Evolutionary conservation across 2,888 invertebrate genomes (phyloP).

Genomic region (Xestia ashworthii): DNA sequence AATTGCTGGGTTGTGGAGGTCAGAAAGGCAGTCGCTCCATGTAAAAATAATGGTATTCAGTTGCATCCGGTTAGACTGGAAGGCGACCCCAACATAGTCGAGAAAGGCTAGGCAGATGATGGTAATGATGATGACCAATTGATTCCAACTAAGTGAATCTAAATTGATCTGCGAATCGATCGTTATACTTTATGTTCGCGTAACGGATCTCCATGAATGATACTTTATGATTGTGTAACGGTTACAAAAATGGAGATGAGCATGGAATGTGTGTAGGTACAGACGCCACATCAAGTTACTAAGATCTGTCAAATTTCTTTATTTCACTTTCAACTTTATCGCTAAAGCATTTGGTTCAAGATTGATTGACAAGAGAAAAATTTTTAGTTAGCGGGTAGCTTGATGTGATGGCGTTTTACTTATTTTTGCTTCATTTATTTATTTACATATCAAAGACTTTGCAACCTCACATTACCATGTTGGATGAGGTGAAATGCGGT

Average conservation of each 20-base stretch:
- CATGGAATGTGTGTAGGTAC: not conserved
- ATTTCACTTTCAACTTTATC: too few species aligned
- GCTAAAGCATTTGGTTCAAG: too few species aligned
- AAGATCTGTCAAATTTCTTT: too few species aligned
- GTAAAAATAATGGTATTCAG: not conserved
- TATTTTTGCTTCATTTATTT: not conserved
- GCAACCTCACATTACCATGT: conserved; percentile 17
- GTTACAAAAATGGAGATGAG: conserved; percentile 15
- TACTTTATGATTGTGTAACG: conserved; percentile 34
- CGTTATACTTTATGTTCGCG: conserved; percentile 30
- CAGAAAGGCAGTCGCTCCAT: not conserved
- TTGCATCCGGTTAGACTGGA: not conserved
- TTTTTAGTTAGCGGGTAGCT: too few species aligned
- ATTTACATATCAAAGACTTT: conserved; percentile 1
- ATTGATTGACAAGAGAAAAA: too few species aligned
- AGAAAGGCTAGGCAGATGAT: not conserved
- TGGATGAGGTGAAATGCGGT: conserved; percentile 39
- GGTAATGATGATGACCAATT: conserved; percentile 3
- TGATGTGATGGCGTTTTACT: too few species aligned
- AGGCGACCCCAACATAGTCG: not conserved
- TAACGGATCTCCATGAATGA: conserved; percentile 16
- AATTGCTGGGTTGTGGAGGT: not conserved
- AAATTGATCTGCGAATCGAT: conserved; percentile 35
- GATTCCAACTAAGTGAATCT: conserved; percentile 23
- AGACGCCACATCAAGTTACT: too few species aligned